Base-by-base conservation (phyloP, 2,797 vertebrate species). In the Chelmon rostratus region DNA sequence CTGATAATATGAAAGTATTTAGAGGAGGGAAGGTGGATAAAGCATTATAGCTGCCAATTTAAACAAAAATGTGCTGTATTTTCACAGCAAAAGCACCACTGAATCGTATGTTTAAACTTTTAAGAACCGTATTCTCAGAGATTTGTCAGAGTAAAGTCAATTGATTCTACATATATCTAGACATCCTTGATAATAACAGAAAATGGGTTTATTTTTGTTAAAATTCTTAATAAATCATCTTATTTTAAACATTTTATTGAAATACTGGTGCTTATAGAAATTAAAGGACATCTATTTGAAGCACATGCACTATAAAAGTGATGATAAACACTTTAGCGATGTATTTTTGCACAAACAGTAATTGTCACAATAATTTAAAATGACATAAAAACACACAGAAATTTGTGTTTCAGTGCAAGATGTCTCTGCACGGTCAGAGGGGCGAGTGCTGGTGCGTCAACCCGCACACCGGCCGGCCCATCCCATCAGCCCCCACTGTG, bases 361-460 rank as follows among this genome's bases (percentile, higher is more conserved):
- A 13, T 12, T 12, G 8, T 33, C 8, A 25, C 5, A 52, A 35
- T 6, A 6, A 44, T 12, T 2, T 15, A 10, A 59, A 52, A 16
- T 12, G 0, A 13, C 2, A 3, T 37, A 0, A 12, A 37, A 58
- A 16, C 42, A 46, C 6, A 19, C 10, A 3, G 12, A 8, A 2
- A 38, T 31, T 53, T 76, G 13, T 89, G 21, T 94, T 88, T 59
- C 92, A 99, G 98, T 99, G 98, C 92, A 99, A 99, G 96, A 99
- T 99, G 97, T 99, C 98, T 1, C 95, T 98, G 85, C 98, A 99
- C 0, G 98, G 98, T 68, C 97, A 98, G 89, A 95, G 98, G 31
- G 98, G 98, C 0, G 98, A 99, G 91, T 99, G 98, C 91, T 99
- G 98, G 98, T 99, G 98, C 0, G 98, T 99, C 66, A 96, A 97